Conservation (phyloP, 2,888 invertebrate species). For the Amiota minor region DNA sequence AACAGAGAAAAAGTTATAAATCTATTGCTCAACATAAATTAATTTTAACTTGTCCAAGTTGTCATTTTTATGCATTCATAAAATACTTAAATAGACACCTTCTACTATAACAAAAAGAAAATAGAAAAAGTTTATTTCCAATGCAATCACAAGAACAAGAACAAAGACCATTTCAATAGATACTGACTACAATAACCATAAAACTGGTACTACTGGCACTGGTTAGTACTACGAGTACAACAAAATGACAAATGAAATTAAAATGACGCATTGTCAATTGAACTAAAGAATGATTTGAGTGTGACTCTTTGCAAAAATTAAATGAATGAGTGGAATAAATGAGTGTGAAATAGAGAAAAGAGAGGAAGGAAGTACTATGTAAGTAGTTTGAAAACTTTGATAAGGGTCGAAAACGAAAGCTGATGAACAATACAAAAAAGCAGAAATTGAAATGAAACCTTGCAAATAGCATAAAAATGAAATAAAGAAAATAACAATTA, state of each 20-base stretch:
- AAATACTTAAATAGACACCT: too few relatives aligned
- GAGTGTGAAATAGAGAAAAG: slow-evolving; percentile 31
- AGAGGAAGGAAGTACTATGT: slow-evolving; percentile 38
- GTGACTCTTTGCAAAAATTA: background rate
- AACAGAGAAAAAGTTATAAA: background rate
- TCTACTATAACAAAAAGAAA: too few relatives aligned
- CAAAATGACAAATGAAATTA: slow-evolving; percentile 5
- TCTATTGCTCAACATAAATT: slow-evolving; percentile 18
- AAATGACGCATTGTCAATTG: slow-evolving; percentile 50
- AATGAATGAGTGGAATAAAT: slow-evolving; percentile 1
- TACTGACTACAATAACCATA: slow-evolving; percentile 7
- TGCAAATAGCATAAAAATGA: slow-evolving; percentile 48
- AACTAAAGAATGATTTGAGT: slow-evolving; percentile 50
- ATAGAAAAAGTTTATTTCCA: background rate
- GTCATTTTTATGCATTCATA: slow-evolving; percentile 13
- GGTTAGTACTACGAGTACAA: slow-evolving; percentile 17
- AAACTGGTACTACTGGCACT: slow-evolving; percentile 23
- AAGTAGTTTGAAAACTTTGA: background rate
- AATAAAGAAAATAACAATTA: slow-evolving; percentile 8
- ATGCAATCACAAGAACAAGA: slow-evolving; percentile 2
- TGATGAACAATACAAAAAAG: slow-evolving; percentile 34
- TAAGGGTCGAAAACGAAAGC: background rate
- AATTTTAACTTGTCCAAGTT: slow-evolving; percentile 22
- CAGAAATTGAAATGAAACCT: slow-evolving; percentile 52
- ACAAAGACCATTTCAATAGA: background rate